Conservation (phyloP, 1,140 invertebrate species). For the Pogonognathellus flavescens region DNA sequence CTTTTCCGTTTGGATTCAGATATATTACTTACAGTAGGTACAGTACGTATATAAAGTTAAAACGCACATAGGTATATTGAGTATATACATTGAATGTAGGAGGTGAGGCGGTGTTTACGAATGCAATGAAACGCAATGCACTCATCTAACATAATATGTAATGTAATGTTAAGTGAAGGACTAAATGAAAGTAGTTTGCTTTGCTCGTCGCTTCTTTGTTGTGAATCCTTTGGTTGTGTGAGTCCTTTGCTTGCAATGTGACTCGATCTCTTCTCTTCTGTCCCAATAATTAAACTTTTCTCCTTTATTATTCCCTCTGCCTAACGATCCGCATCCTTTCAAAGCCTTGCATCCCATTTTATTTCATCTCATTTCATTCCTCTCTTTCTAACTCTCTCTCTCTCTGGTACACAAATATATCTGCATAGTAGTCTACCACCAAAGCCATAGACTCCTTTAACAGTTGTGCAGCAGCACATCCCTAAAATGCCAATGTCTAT, state of each 20-base stretch:
- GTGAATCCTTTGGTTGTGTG: constrained; percentile 19
- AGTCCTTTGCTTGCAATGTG: constrained; percentile 7
- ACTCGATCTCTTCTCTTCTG: constrained; percentile 9
- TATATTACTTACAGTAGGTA: neutral
- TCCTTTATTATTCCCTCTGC: constrained; percentile 48
- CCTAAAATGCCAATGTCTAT: too few relatives aligned
- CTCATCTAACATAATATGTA: neutral
- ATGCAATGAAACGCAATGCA: too few relatives aligned
- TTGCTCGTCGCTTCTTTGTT: neutral
- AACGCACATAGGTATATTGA: neutral
- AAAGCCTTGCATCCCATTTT: constrained; percentile 9
- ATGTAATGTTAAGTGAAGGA: neutral
- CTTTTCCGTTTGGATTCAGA: neutral
- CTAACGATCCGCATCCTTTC: constrained; percentile 47
- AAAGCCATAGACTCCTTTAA: neutral
- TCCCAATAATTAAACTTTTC: constrained; percentile 50
- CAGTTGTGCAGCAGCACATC: too few relatives aligned
- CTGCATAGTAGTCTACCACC: neutral
- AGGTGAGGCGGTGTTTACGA: too few relatives aligned
- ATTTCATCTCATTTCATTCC: constrained; percentile 36
- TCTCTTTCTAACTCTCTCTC: neutral
- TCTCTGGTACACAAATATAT: neutral
- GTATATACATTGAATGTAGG: too few relatives aligned
- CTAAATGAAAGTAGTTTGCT: neutral
- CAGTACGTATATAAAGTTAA: too few relatives aligned